Base-by-base conservation (phyloP, 2,797 vertebrate genomes). In the Acanthurus lineatus region DNA sequence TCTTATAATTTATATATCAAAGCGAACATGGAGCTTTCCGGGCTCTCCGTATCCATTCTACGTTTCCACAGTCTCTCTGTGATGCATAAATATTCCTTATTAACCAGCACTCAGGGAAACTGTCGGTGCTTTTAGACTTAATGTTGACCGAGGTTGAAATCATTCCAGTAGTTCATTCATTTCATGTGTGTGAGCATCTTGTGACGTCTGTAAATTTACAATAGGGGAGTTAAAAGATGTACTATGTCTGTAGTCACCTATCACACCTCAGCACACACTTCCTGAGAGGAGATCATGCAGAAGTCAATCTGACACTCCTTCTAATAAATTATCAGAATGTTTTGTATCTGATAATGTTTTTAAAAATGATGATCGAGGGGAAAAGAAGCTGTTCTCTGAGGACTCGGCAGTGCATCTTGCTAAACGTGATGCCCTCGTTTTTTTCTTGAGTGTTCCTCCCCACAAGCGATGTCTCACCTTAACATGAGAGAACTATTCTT, bases 371-470 rank as follows among this genome's bases (percentile, higher is more conserved):
- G 64, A 49, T 72, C 49, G 51, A 49, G 12, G 12, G 9, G 1
- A 28, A 12, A 28, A 71, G 32, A 38, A 1, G n/a, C 61, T 16
- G 42, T 58, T 90, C 84, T 88, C 84, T 66, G 60, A 78, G 79
- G 85, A 83, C 74, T 79, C 54, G 59, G 20, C 48, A 45, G 58
- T 60, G 57, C 70, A 52, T 54, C 7, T 11, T 70, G 76, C 75
- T 86, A 86, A 85, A 84, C 45, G 62, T 16, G 53, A 72, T 48
- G 56, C 73, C 62, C 67, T 9, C 42, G 60, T 90, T 89, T 84
- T 90, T 89, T 84, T 77, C 67, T 73, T 47, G 56, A 73, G 49
- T 73, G 52, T 80, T 86, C 79, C 70, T 82, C 60, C 77, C 82
- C 73, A 77, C 73, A 15, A 75, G 82, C 79, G 52, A 61, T 7